These are phyloP conservation scores for Abscondita cerata DNA, from an alignment of 2,888 invertebrate species.

Conservation along the genomic window DNA sequence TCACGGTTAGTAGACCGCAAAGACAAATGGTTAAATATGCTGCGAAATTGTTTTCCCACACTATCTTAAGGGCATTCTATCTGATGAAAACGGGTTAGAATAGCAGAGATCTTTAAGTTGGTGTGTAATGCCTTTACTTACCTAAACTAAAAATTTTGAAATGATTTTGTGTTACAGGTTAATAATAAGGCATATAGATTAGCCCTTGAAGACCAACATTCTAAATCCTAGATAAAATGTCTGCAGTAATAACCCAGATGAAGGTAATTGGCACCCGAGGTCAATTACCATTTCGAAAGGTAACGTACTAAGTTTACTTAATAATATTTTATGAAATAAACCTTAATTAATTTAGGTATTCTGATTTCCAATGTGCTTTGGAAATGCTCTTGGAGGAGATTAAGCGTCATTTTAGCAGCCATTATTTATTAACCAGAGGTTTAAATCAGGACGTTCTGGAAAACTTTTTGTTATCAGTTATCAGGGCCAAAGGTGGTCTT, in stretches of 20 bases:
- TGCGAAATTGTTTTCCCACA: constrained; percentile 42
- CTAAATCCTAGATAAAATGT: constrained; percentile 39
- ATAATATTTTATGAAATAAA: not conserved
- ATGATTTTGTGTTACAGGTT: constrained; percentile 21
- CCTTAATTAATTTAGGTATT: constrained; percentile 30
- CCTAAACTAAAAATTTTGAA: constrained; percentile 1
- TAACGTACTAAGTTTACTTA: constrained; percentile 5
- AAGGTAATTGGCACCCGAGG: constrained; percentile 28
- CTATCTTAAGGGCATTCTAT: constrained; percentile 33
- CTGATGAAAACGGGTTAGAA: too few relatives aligned
- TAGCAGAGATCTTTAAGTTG: constrained; percentile 40
- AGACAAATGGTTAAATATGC: constrained; percentile 37
- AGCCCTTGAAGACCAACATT: constrained; percentile 29
- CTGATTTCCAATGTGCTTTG: constrained; percentile 31
- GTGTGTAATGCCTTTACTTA: constrained; percentile 17
- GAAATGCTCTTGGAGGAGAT: constrained; percentile 30
- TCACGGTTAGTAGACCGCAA: constrained; percentile 20
- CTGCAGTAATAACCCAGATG: constrained; percentile 25
- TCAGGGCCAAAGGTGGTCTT: constrained; percentile 24
- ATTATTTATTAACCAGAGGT: constrained; percentile 38
- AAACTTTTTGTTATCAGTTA: constrained; percentile 40
- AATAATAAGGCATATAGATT: constrained; percentile 39
- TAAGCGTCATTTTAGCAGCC: constrained; percentile 23
- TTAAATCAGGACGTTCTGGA: too few relatives aligned
- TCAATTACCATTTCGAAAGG: constrained; percentile 41